Evolutionary conservation across 2,888 invertebrate species (phyloP), one percentile per base, ranked within the genome.

Genomic region (Oscheius sp.): DNA sequence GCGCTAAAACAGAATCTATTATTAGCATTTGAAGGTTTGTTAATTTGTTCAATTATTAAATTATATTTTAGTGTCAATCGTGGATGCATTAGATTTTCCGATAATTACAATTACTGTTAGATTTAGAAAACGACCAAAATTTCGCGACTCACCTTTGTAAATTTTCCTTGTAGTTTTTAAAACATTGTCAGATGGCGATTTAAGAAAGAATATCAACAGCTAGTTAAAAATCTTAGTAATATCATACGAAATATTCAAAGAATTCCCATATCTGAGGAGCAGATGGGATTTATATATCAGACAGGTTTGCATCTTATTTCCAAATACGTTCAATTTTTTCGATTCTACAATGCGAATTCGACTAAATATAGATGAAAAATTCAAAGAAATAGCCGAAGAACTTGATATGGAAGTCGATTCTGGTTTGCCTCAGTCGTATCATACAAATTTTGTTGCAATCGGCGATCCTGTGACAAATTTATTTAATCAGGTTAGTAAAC

Each of bases 381-480:
- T 59, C 30, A 26, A 17, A 17, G 59, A 59, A 14, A 28, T 17
- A n/a, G 59, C 59, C 9, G 17, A 41, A 17, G 59, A 28, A 4
- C 20, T 59, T 6, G 59, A 44, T 12, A 32, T 54, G 6, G 17
- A 33, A 20, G n/a, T 8, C 2, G 59, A 59, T 30, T 22, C 22
- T n/a, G 12, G 6, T 28, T 14, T 44, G 6, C 44, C 59, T 8
- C 41, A 28, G 59, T 44, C 44, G 8, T 44, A 8, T 1, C 44
- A 59, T 9, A 14, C 59, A 12, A 20, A 44, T 28, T 44, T 59
- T 26, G 26, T 41, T 14, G 28, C 41, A 2, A 44, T 41, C n/a
- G 59, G 44, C 1, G 59, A 59, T 59, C 28, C 59, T 0, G n/a
- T 59, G 17, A 59, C 41, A n/a, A 59, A 59, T 59, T 24, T 59